Evolutionary conservation across 2,113 vertebrate species (phyloP).

Genomic region (Podarcis muralis): DNA sequence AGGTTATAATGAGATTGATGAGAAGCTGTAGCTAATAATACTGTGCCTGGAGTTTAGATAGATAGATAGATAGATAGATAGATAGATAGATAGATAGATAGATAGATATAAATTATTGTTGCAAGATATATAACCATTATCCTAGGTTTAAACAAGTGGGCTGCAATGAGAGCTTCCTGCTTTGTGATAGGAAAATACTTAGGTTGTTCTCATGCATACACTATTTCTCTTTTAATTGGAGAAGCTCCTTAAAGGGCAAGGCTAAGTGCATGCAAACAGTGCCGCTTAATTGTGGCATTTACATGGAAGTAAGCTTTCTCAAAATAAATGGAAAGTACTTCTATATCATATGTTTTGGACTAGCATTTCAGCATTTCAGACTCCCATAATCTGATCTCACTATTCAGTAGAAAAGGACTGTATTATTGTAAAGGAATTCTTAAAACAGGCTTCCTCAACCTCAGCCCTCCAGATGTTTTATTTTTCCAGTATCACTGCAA

Average conservation of each 20-base stretch:
- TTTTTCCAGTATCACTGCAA: conserved; percentile 1
- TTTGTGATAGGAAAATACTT: background rate
- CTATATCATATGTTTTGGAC: background rate
- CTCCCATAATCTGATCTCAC: background rate
- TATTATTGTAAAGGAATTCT: background rate
- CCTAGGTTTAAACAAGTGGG: background rate
- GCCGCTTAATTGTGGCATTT: background rate
- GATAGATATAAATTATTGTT: background rate
- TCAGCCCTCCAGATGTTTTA: too few species aligned
- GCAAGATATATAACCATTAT: too few species aligned
- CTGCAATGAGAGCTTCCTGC: background rate
- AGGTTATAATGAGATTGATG: background rate
- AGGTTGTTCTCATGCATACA: background rate
- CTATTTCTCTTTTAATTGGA: background rate
- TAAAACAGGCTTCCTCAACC: background rate
- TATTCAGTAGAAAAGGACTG: background rate
- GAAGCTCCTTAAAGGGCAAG: background rate
- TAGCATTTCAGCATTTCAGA: background rate
- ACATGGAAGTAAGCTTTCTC: background rate
- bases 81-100: background rate
- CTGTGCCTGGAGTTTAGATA: background rate
- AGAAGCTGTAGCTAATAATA: background rate
- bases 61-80: too few species aligned
- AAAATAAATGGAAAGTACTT: background rate
- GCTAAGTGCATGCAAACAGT: background rate